Percentiles rank a stretch among this genome's conserved stretches.
Evolutionary conservation across 2,888 invertebrate species (phyloP).

Genomic region (Aleiodes alternator): DNA sequence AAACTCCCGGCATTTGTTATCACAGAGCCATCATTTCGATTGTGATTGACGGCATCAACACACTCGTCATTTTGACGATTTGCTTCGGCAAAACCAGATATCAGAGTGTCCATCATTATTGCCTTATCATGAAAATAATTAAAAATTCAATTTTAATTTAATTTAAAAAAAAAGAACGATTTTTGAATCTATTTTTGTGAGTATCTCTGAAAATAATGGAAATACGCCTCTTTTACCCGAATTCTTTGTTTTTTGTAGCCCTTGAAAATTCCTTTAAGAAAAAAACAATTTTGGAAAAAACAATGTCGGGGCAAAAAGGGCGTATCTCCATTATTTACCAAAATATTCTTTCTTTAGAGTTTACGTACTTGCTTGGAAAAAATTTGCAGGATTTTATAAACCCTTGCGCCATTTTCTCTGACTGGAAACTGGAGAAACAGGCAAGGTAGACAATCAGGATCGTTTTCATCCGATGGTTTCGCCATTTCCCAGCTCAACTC

Average conservation of each 20-base stretch:
- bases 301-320: no score
- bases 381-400: constrained; percentile 87
- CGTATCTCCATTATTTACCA: no score
- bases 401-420: constrained; percentile 85
- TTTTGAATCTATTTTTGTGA: no score
- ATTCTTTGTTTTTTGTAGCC: no score
- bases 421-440: constrained; percentile 93
- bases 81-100: constrained; percentile 88
- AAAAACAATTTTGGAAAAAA: no score
- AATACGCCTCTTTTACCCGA: no score
- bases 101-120: constrained; percentile 91
- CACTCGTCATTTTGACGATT: constrained; percentile 78
- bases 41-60: constrained; percentile 70
- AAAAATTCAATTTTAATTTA: not conserved
- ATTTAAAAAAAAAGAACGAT: no score
- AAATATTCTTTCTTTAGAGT: not conserved
- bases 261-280: no score
- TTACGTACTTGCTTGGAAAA: constrained; percentile 80
- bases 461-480: constrained; percentile 89
- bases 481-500: constrained; percentile 96
- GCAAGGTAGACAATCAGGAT: constrained; percentile 92
- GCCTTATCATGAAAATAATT: constrained; percentile 76
- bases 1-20: constrained; percentile 74
- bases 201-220: no score
- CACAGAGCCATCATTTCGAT: constrained; percentile 61